phyloP scores from a whole-genome alignment of 1,140 invertebrate genomes.

The Saccostrea glomerata region DNA sequence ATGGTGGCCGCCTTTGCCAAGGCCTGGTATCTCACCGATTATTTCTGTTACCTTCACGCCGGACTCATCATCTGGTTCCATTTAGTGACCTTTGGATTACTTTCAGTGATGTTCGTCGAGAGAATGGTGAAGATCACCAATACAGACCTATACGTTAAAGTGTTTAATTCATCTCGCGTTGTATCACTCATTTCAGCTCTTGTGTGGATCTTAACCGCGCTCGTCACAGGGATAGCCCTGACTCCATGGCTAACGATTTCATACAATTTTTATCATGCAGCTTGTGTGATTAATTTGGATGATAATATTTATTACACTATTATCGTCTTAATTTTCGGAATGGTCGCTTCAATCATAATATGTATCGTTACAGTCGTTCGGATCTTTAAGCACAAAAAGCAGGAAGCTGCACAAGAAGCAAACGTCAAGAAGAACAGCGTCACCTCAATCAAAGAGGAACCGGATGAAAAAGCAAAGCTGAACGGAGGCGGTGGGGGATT shows the following conservation, averaged over 20 bases:
- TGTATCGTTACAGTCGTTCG: neutral
- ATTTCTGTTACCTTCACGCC: conserved; percentile 47
- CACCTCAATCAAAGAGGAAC: conserved; percentile 26
- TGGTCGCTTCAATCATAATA: conserved; percentile 32
- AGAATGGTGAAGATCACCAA: conserved; percentile 47
- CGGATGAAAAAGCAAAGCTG: neutral
- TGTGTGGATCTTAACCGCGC: neutral
- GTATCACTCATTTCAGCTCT: conserved; percentile 31
- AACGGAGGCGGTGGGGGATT: neutral
- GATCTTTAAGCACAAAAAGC: conserved; percentile 38
- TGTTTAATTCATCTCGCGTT: conserved; percentile 26
- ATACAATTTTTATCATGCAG: conserved; percentile 54
- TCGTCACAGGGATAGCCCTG: neutral
- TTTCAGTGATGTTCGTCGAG: conserved; percentile 48
- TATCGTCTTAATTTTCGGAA: conserved; percentile 47
- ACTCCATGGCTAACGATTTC: conserved; percentile 35
- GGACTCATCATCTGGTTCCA: conserved; percentile 42
- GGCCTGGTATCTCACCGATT: conserved; percentile 43
- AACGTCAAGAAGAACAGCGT: conserved; percentile 19
- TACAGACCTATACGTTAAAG: conserved; percentile 35
- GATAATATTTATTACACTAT: conserved; percentile 46
- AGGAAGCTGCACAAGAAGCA: conserved; percentile 28
- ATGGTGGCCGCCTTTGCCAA: conserved; percentile 49
- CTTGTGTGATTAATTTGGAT: conserved; percentile 38
- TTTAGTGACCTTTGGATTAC: conserved; percentile 46